phyloP scores from a whole-genome alignment of 2,113 vertebrate species.

The Lophius piscatorius region DNA sequence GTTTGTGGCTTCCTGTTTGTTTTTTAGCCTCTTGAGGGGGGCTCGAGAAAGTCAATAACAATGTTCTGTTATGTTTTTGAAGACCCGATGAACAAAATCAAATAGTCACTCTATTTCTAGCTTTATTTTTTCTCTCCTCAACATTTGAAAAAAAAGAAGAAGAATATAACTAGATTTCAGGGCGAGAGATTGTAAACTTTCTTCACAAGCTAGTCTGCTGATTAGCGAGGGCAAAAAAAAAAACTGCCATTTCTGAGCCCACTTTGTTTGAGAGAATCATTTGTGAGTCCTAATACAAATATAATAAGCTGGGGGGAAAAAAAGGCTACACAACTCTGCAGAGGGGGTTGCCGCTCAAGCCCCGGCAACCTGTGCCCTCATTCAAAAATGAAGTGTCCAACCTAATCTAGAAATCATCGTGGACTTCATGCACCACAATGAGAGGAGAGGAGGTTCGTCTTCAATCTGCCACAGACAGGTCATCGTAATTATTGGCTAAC shows the following conservation, averaged over 20 bases:
- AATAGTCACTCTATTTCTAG: background rate
- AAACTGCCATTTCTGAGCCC: too few species aligned
- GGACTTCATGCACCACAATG: conserved; percentile 26
- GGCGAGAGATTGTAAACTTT: background rate
- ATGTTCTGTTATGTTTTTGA: background rate
- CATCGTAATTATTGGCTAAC: conserved; percentile 52
- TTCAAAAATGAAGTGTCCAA: too few species aligned
- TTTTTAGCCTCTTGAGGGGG: background rate
- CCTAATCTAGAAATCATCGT: conserved; percentile 54
- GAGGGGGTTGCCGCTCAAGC: too few species aligned
- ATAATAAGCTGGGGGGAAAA: too few species aligned
- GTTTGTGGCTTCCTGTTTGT: background rate
- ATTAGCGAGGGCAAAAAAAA: too few species aligned
- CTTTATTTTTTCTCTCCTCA: background rate
- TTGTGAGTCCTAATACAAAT: too few species aligned
- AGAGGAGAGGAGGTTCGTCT: conserved; percentile 20
- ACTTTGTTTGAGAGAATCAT: too few species aligned
- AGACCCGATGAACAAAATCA: background rate
- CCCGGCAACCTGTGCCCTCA: too few species aligned
- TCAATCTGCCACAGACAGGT: conserved; percentile 31
- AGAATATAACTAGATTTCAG: background rate
- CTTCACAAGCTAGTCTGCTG: background rate
- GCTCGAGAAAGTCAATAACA: background rate
- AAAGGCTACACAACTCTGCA: too few species aligned
- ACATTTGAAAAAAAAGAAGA: background rate